A percentile compares a stretch with the other conserved stretches of the same genome.
Evolutionary conservation across 2,113 vertebrate species (phyloP).

Genomic region (Hypanus sabinus): DNA sequence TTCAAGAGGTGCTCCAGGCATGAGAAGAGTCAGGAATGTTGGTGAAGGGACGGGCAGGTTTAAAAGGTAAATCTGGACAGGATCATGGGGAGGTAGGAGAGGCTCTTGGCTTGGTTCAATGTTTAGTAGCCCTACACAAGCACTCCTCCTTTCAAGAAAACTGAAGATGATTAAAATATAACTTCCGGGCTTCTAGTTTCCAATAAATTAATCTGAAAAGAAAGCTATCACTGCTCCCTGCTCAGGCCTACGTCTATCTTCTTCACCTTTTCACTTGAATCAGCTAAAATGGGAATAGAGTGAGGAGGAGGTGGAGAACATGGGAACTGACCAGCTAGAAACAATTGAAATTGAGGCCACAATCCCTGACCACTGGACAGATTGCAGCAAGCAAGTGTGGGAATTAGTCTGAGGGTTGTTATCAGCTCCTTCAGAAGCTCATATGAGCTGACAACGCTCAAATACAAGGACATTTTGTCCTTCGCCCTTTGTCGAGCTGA

Average conservation of each 20-base stretch:
- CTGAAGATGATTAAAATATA: too few relatives aligned
- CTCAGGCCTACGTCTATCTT: too few relatives aligned
- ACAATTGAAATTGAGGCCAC: background rate
- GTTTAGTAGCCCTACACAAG: background rate
- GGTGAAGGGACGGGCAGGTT: background rate
- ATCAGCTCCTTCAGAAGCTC: background rate
- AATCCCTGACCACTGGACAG: background rate
- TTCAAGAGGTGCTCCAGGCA: background rate
- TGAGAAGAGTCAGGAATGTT: background rate
- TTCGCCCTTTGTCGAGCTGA: background rate
- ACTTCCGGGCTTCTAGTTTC: too few relatives aligned
- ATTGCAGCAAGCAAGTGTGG: background rate
- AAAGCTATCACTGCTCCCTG: too few relatives aligned
- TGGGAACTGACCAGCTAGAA: background rate
- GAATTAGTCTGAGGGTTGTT: background rate
- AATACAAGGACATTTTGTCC: background rate
- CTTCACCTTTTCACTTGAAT: too few relatives aligned
- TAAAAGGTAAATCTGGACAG: background rate
- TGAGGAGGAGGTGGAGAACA: background rate
- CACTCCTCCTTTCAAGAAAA: background rate
- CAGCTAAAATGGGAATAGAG: too few relatives aligned
- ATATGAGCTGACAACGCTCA: too few relatives aligned
- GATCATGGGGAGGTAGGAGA: background rate
- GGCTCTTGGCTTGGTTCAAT: background rate
- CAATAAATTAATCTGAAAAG: too few relatives aligned